Evolutionary conservation across 2,113 vertebrate genomes (phyloP).

Genomic region (Meles meles): DNA sequence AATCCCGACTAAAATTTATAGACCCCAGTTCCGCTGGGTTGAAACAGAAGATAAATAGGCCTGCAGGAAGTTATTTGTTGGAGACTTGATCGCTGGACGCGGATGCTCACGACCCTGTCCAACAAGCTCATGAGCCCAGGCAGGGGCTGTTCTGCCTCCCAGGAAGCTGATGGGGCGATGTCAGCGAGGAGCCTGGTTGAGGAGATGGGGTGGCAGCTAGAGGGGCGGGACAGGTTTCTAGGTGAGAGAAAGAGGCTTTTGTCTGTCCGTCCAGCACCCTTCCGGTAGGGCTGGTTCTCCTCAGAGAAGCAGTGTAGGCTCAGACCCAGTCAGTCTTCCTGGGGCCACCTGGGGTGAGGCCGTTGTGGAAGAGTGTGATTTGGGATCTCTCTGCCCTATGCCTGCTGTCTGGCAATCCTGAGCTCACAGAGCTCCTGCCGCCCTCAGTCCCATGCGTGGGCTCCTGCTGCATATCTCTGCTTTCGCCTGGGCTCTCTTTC

Average conservation of each 20-base stretch:
- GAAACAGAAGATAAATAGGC: conserved; percentile 47
- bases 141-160: background rate
- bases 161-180: background rate
- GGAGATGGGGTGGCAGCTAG: background rate
- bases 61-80: conserved; percentile 44
- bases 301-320: background rate
- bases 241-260: background rate
- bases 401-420: background rate
- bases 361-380: background rate
- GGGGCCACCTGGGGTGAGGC: background rate
- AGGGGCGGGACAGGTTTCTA: background rate
- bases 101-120: background rate
- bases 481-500: background rate
- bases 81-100: background rate
- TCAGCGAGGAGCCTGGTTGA: background rate
- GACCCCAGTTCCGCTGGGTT: conserved; percentile 8
- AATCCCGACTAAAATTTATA: conserved; percentile 55
- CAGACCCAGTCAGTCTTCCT: background rate
- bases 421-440: background rate
- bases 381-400: background rate
- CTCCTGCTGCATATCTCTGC: background rate
- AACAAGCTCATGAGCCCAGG: background rate
- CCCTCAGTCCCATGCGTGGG: background rate
- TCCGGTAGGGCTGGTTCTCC: background rate
- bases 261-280: background rate